These are phyloP conservation scores for Agrotis clavis DNA, from an alignment of 2,888 invertebrate species.

Conservation along the genomic window DNA sequence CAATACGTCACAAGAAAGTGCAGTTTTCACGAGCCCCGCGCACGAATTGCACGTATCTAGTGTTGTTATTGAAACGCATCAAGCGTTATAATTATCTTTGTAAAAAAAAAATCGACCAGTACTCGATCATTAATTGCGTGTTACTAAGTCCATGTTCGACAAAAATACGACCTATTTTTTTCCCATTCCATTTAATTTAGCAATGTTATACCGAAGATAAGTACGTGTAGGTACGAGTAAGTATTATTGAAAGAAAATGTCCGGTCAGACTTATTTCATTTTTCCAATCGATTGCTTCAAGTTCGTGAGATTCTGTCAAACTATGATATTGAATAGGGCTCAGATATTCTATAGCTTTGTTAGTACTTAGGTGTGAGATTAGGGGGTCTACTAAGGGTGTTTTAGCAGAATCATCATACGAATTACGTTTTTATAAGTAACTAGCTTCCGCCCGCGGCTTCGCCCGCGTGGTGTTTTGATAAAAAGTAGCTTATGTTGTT, in stretches of 20 bases:
- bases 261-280: constrained; percentile 49
- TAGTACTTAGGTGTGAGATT: constrained; percentile 17
- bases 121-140: constrained; percentile 13
- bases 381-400: no score
- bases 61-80: no score
- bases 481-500: no score
- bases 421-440: no score
- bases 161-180: not conserved
- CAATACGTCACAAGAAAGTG: no score
- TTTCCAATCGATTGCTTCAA: constrained; percentile 53
- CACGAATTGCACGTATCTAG: no score
- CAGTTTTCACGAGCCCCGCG: no score
- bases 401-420: no score
- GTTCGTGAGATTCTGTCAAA: constrained; percentile 40
- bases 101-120: no score
- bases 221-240: constrained; percentile 11
- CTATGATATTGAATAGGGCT: constrained; percentile 40
- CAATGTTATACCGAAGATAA: constrained; percentile 35
- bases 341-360: constrained; percentile 39
- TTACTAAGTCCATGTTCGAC: not conserved
- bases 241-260: constrained; percentile 40
- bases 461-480: no score
- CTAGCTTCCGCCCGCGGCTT: no score
- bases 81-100: no score
- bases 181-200: constrained; percentile 58